Percentiles rank a stretch among this genome's conserved stretches.
phyloP scores from a whole-genome alignment of 2,888 invertebrate genomes.

The Bimastos eiseni region DNA sequence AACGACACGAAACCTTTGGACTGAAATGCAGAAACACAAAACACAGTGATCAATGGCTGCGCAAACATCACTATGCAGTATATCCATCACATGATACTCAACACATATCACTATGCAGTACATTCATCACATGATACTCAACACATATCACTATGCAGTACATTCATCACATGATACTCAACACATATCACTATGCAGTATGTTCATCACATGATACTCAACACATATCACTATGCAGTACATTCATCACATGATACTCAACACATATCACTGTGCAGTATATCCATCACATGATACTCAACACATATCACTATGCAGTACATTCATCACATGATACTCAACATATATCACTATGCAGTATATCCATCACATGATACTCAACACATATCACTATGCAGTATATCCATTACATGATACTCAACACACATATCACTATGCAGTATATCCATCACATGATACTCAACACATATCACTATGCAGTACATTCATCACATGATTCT shows the following conservation, averaged over 20 bases:
- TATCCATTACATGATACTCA: neutral
- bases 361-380: neutral
- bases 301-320: neutral
- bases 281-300: too few species aligned
- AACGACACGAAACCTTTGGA: conserved; percentile 52
- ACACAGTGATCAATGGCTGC: neutral
- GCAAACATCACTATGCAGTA: neutral
- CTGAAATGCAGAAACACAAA: conserved; percentile 39
- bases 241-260: too few species aligned
- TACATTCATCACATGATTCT: neutral
- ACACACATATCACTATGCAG: neutral
- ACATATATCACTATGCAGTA: neutral
- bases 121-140: too few species aligned
- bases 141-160: neutral
- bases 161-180: too few species aligned
- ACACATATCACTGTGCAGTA: neutral
- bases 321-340: too few species aligned
- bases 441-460: neutral
- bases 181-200: neutral
- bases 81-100: neutral
- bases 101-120: too few species aligned
- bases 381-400: neutral
- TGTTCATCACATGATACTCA: too few species aligned
- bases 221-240: neutral
- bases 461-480: neutral